Evolutionary conservation across 2,888 invertebrate genomes (phyloP).

Genomic region (Asteroscopus sphinx): DNA sequence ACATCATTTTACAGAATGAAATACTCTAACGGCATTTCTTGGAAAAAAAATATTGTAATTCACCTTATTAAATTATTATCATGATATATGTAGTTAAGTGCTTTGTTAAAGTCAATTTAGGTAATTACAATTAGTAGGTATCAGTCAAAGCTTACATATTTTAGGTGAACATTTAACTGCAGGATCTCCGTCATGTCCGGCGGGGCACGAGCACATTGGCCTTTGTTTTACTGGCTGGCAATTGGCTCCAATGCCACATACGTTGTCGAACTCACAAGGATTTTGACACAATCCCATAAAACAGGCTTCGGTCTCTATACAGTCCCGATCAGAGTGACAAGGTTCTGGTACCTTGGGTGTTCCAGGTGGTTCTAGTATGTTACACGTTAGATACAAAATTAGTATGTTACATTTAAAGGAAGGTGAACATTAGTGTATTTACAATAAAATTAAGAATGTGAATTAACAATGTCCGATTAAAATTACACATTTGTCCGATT

Average conservation of each 20-base stretch:
- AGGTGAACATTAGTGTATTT: constrained; percentile 67
- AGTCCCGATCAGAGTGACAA: constrained; percentile 95
- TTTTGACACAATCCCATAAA: constrained; percentile 95
- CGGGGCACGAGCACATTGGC: constrained; percentile 95
- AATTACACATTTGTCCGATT: constrained; percentile 76
- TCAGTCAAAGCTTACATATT: constrained; percentile 92
- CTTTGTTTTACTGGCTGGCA: constrained; percentile 95
- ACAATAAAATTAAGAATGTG: constrained; percentile 59
- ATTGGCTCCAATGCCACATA: constrained; percentile 93
- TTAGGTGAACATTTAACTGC: constrained; percentile 94
- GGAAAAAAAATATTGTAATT: constrained; percentile 5
- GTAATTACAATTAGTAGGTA: constrained; percentile 61
- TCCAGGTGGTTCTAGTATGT: constrained; percentile 92
- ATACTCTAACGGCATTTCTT: constrained; percentile 5
- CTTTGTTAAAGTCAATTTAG: constrained; percentile 35
- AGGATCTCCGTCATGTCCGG: constrained; percentile 95
- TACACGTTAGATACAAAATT: constrained; percentile 80
- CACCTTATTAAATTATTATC: constrained; percentile 15
- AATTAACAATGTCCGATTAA: constrained; percentile 31
- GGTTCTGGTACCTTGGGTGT: constrained; percentile 93
- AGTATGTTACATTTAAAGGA: constrained; percentile 74
- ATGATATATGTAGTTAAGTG: constrained; percentile 18
- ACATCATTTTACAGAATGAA: constrained; percentile 13
- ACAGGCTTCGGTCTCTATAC: constrained; percentile 95
- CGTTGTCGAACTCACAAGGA: constrained; percentile 95